phyloP scores from a whole-genome alignment of 2,797 vertebrate species.

The Glossophaga mutica region DNA sequence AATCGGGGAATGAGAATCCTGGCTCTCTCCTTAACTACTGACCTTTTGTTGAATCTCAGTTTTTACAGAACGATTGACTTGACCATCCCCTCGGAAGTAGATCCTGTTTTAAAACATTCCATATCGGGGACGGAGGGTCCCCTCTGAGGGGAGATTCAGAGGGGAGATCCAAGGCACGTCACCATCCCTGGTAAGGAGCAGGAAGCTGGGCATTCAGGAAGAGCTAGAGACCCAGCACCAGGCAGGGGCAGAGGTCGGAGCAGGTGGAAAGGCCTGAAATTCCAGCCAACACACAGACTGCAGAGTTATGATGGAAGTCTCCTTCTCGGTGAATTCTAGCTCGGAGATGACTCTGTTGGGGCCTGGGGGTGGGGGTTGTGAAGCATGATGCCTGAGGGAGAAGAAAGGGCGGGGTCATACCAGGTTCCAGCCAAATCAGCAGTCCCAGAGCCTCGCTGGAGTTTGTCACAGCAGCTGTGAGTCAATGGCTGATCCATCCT shows the following conservation, averaged over 20 bases:
- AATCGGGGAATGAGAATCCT: fast-evolving
- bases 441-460: fast-evolving
- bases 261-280: background rate
- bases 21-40: background rate
- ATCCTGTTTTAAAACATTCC: background rate
- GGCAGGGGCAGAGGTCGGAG: background rate
- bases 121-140: background rate
- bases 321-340: background rate
- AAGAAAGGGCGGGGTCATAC: background rate
- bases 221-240: background rate
- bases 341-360: fast-evolving
- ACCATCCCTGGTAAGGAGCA: too few species aligned
- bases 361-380: fast-evolving
- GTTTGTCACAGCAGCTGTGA: background rate
- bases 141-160: too few species aligned
- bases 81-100: background rate
- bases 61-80: background rate
- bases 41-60: background rate
- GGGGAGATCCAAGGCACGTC: fast-evolving
- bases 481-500: too few species aligned
- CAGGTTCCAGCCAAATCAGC: fast-evolving
- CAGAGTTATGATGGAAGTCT: fast-evolving
- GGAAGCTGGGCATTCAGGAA: background rate
- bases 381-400: fast-evolving
- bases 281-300: background rate